phyloP scores from a whole-genome alignment of 2,113 vertebrate genomes.

The Thermophis baileyi region DNA sequence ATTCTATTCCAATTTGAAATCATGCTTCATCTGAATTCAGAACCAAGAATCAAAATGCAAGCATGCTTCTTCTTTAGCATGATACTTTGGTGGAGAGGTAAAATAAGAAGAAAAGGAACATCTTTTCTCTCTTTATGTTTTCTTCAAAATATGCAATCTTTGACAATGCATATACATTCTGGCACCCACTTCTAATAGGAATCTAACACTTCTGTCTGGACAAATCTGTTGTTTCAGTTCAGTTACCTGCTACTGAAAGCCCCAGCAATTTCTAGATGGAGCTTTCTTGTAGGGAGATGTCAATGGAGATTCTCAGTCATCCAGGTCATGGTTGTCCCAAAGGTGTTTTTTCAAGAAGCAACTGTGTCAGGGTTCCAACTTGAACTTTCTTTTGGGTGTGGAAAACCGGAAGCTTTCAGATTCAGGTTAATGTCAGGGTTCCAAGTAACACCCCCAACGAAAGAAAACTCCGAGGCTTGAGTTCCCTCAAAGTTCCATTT shows the following conservation, averaged over 20 bases:
- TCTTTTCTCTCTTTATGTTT: neutral
- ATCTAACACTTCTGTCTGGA: neutral
- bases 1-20: neutral
- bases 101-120: neutral
- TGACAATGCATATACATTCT: neutral
- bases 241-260: neutral
- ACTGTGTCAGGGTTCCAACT: no score
- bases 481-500: no score
- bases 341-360: no score
- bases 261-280: neutral
- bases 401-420: no score
- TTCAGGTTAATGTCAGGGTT: no score
- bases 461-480: no score
- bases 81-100: neutral
- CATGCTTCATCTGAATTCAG: neutral
- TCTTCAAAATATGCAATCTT: neutral
- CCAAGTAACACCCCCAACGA: no score
- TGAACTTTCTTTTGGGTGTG: no score
- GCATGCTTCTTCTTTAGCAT: neutral
- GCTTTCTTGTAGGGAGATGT: neutral
- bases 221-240: neutral
- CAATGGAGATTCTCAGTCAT: no score
- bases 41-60: neutral
- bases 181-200: neutral
- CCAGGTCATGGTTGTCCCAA: no score